phyloP scores from a whole-genome alignment of 1,140 invertebrate species.

The Philopotamus ludificatus region DNA sequence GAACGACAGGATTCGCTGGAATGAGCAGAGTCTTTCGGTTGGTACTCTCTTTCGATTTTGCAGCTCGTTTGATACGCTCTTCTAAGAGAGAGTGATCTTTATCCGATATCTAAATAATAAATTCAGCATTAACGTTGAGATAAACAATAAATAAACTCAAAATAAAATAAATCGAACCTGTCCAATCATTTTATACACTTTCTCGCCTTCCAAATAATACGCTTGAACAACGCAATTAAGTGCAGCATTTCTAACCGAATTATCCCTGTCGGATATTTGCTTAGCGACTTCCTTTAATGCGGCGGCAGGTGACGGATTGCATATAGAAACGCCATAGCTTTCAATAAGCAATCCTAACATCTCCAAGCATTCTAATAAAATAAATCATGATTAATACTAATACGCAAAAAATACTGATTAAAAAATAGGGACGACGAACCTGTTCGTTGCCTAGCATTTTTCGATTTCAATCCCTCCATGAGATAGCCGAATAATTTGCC shows the following conservation, averaged over 20 bases:
- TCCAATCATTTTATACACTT: conserved; percentile 88
- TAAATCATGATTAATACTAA: neutral
- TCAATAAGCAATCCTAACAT: conserved; percentile 86
- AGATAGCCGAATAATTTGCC: conserved; percentile 87
- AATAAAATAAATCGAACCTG: conserved; percentile 59
- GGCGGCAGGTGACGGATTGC: conserved; percentile 71
- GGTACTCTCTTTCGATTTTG: conserved; percentile 65
- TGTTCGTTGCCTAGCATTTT: conserved; percentile 93
- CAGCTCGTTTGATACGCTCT: conserved; percentile 88
- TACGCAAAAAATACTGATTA: neutral
- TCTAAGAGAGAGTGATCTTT: conserved; percentile 93
- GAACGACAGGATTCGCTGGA: conserved; percentile 48
- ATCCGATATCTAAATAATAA: conserved; percentile 71
- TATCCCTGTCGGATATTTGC: conserved; percentile 94
- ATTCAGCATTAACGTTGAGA: neutral
- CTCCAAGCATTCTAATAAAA: conserved; percentile 80
- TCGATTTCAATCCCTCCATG: conserved; percentile 94
- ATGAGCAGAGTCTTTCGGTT: conserved; percentile 47
- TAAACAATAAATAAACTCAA: neutral
- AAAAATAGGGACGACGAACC: conserved; percentile 50
- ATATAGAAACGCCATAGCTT: conserved; percentile 80
- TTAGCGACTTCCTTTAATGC: conserved; percentile 91
- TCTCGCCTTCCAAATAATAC: conserved; percentile 88
- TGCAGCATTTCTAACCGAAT: conserved; percentile 92
- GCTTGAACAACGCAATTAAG: conserved; percentile 91